These are phyloP conservation scores for Psettodes erumei DNA, from an alignment of 2,113 vertebrate species.

Conservation along the genomic window DNA sequence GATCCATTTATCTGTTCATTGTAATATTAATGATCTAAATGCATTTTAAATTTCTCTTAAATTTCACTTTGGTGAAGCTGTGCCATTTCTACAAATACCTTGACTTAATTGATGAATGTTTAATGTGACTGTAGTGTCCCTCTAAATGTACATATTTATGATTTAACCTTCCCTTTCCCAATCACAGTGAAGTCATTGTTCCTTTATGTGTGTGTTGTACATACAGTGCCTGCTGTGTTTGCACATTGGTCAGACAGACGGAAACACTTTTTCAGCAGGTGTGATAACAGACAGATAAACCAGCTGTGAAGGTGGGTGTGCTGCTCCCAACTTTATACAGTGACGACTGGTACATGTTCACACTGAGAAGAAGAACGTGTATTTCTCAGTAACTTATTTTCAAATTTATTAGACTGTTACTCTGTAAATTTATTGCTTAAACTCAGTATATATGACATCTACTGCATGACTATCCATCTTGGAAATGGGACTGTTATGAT, in stretches of 20 bases:
- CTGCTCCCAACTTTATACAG: background rate
- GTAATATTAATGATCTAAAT: constrained; percentile 12
- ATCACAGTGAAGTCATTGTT: constrained; percentile 22
- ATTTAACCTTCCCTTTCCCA: background rate
- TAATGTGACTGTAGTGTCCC: background rate
- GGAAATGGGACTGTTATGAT: background rate
- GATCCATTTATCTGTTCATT: constrained; percentile 22
- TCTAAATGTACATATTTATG: background rate
- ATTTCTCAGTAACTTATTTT: too few species aligned
- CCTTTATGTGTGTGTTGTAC: background rate
- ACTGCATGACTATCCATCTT: background rate
- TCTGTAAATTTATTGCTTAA: background rate
- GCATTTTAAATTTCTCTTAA: constrained; percentile 1
- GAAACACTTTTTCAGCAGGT: constrained; percentile 30
- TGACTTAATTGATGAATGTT: background rate
- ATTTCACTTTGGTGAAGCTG: too few species aligned
- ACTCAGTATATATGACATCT: background rate
- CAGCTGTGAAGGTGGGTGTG: background rate
- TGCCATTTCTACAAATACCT: background rate
- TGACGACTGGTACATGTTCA: background rate
- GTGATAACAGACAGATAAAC: constrained; percentile 29
- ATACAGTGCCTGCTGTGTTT: constrained; percentile 19
- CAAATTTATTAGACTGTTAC: too few species aligned
- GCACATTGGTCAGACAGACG: constrained; percentile 10
- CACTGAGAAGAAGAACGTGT: background rate